A percentile compares a stretch with the other conserved stretches of the same genome.
These are phyloP conservation scores for Helicolenus hilgendorfi DNA, from an alignment of 2,797 vertebrate genomes.

Conservation along the genomic window DNA sequence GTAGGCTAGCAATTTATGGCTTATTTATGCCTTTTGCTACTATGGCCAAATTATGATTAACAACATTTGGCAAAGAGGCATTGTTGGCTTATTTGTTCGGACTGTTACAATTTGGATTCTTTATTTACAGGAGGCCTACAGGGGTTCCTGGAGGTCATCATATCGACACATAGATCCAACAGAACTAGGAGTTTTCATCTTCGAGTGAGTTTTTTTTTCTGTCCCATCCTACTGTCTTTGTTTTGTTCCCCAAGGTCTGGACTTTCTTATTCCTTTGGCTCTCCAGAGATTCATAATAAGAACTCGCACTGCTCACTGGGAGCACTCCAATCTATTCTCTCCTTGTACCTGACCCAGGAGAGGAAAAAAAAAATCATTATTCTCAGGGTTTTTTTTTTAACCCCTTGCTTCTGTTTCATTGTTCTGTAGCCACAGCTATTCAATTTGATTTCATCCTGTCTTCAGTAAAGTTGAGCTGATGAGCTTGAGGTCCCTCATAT, in stretches of 20 bases:
- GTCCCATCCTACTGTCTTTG: not conserved
- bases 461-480: conserved; percentile 74
- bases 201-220: not conserved
- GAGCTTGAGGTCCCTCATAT: conserved; percentile 75
- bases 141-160: not conserved
- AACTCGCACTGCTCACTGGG: conserved; percentile 44
- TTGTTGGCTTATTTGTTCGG: not conserved
- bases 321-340: conserved; percentile 65
- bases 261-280: conserved; percentile 2
- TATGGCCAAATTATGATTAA: too few relatives aligned
- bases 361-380: conserved; percentile 27
- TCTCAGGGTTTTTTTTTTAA: conserved; percentile 3
- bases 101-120: not conserved
- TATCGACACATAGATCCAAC: not conserved
- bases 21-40: not conserved
- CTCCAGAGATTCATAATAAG: conserved; percentile 63
- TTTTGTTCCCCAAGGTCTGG: not conserved
- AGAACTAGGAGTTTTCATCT: not conserved
- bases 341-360: conserved; percentile 50
- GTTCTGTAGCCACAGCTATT: conserved; percentile 41
- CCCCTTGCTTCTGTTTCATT: conserved; percentile 37
- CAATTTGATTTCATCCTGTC: conserved; percentile 66
- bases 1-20: not conserved
- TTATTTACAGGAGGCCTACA: not conserved
- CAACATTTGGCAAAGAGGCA: too few relatives aligned